These are phyloP conservation scores for human (Homo sapiens) DNA, from an alignment of 2,113 vertebrate genomes.

Conservation along the genomic window DNA sequence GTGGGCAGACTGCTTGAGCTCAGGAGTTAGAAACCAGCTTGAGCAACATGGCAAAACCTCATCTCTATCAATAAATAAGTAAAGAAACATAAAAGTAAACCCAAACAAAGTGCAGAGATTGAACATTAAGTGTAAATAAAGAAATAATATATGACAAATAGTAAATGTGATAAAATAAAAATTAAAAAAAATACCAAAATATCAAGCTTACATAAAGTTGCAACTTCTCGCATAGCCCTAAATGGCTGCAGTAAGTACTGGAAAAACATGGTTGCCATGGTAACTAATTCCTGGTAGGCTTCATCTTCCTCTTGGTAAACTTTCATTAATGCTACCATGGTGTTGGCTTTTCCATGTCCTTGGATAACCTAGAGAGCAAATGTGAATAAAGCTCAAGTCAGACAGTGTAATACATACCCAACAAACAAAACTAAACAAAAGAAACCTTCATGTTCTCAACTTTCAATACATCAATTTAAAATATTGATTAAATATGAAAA, in stretches of 20 bases:
- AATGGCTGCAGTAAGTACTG: constrained; percentile 97
- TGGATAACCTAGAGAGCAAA: constrained; percentile 89
- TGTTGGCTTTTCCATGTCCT: constrained; percentile 85
- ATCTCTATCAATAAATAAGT: too few relatives aligned
- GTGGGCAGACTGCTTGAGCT: too few relatives aligned
- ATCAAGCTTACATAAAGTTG: constrained; percentile 92
- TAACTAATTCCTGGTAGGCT: constrained; percentile 91
- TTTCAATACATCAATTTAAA: background rate
- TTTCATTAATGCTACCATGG: constrained; percentile 91
- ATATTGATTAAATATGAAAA: constrained; percentile 3
- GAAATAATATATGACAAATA: constrained; percentile 5
- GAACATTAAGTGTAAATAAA: background rate
- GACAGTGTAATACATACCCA: background rate
- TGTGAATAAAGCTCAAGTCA: background rate
- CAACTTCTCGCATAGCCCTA: constrained; percentile 95
- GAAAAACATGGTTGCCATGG: constrained; percentile 92
- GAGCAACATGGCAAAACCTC: too few relatives aligned
- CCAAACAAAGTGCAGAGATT: background rate
- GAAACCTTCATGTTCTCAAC: background rate
- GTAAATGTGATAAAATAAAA: constrained; percentile 40
- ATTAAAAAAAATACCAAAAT: constrained; percentile 88
- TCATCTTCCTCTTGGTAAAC: constrained; percentile 94
- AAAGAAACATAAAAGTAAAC: too few relatives aligned
- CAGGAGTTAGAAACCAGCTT: too few relatives aligned
- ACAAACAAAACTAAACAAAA: constrained; percentile 17